These are phyloP conservation scores for Austrolebias charrua DNA, from an alignment of 2,797 vertebrate species.

Conservation along the genomic window DNA sequence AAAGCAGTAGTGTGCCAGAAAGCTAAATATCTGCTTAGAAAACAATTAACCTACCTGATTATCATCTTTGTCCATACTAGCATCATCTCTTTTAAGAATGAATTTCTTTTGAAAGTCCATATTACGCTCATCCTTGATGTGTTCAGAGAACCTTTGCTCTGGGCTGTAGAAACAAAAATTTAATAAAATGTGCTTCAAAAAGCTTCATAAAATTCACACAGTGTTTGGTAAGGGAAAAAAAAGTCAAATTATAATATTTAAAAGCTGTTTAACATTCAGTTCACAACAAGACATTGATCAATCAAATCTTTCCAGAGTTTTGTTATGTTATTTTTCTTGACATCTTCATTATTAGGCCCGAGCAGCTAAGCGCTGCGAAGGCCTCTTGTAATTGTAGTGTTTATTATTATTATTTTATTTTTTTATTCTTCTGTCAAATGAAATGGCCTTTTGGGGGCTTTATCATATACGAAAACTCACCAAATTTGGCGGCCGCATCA, in stretches of 20 bases:
- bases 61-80: constrained; percentile 98
- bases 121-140: constrained; percentile 97
- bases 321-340: too few species aligned
- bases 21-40: background rate
- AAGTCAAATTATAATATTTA: background rate
- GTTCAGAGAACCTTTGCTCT: constrained; percentile 97
- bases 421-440: too few species aligned
- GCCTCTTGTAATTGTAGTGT: too few species aligned
- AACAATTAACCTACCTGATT: constrained; percentile 85
- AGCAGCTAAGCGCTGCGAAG: too few species aligned
- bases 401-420: too few species aligned
- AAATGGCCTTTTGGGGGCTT: too few species aligned
- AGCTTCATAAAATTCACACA: background rate
- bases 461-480: too few species aligned
- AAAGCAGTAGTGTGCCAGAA: background rate
- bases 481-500: too few species aligned
- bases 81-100: constrained; percentile 95
- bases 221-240: background rate
- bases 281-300: too few species aligned
- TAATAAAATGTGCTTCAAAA: background rate
- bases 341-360: too few species aligned
- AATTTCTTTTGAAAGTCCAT: constrained; percentile 97
- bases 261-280: too few species aligned
- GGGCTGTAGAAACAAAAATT: constrained; percentile 77
- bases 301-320: too few species aligned